Evolutionary conservation across 2,113 vertebrate species (phyloP), one percentile per base, ranked within the genome.

Genomic region (Leptobrachium leishanense): DNA sequence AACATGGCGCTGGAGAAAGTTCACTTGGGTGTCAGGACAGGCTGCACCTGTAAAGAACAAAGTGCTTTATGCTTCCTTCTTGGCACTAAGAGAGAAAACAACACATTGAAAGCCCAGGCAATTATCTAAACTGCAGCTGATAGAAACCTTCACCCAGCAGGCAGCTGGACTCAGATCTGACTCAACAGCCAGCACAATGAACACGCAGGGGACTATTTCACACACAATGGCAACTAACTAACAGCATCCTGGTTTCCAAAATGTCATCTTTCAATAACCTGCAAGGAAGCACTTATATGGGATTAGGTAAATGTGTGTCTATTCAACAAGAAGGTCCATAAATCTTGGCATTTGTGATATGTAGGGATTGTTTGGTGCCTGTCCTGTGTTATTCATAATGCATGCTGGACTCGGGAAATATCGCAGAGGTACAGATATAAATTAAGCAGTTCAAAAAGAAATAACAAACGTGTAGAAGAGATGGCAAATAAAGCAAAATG

Each of bases 121-220:
- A 50, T 69, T 69, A 69, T 69, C 68, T 46, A 69, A 69, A 15
- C 62, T 31, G 68, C 43, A 46, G 43, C 10, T 69, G 43, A 69
- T 46, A 69, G 46, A 69, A 69, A 2, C 13, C 68, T 46, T 69
- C 68, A 69, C 43, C 42, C 68, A 69, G 68, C 68, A 69, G 43
- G 43, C 68, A 69, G 39, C 68, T 69, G 68, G 43, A 3, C 68
- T 69, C 6, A 69, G 68, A 46, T 69, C 68, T 69, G 44, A 69
- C 68, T 50, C 13, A 46, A 46, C 43, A 69, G 20, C 13, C 5
- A 46, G 15, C 11, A 46, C 43, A 69, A 69, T 31, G 15, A 46
- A 50, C 42, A 5, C 7, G 13, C 68, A 20, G 13, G 12, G 43
- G 68, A 39, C n/a, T 31, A 11, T 46, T 44, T 43, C 46, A 2